phyloP scores from a whole-genome alignment of 2,888 invertebrate genomes.

The Cheilosia urbana region DNA sequence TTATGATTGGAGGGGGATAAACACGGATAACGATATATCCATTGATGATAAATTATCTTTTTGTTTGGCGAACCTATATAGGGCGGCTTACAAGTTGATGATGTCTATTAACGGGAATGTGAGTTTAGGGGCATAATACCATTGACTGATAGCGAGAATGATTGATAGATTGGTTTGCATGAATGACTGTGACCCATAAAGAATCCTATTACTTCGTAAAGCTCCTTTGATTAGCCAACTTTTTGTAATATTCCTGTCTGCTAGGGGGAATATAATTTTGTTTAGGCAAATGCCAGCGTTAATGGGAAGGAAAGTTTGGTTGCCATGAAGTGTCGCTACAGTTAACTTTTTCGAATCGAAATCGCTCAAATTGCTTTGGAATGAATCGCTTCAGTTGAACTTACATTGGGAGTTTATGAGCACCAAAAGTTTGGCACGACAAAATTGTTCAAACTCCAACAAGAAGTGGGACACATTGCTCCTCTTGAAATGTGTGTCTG shows the following conservation, averaged over 20 bases:
- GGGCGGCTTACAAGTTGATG: conserved; percentile 18
- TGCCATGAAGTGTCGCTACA: too few relatives aligned
- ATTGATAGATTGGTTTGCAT: conserved; percentile 48
- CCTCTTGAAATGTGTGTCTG: too few relatives aligned
- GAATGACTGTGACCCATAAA: conserved; percentile 26
- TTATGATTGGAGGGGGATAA: conserved; percentile 47
- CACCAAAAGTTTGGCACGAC: too few relatives aligned
- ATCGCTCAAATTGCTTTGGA: too few relatives aligned
- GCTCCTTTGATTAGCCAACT: conserved; percentile 13
- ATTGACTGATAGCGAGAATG: background rate
- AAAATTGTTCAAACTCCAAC: too few relatives aligned
- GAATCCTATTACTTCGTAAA: conserved; percentile 16
- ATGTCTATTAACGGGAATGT: background rate
- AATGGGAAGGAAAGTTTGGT: too few relatives aligned
- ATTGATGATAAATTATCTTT: conserved; percentile 54
- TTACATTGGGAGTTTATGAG: too few relatives aligned
- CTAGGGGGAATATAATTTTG: background rate
- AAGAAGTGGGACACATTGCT: too few relatives aligned
- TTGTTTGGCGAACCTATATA: conserved; percentile 4
- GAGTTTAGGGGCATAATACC: background rate
- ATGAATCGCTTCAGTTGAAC: too few relatives aligned
- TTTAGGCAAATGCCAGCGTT: too few relatives aligned
- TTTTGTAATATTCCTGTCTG: background rate
- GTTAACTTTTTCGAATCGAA: too few relatives aligned
- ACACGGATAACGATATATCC: conserved; percentile 23